Conservation (phyloP, 2,888 invertebrate species). For the Smittia sp. region DNA sequence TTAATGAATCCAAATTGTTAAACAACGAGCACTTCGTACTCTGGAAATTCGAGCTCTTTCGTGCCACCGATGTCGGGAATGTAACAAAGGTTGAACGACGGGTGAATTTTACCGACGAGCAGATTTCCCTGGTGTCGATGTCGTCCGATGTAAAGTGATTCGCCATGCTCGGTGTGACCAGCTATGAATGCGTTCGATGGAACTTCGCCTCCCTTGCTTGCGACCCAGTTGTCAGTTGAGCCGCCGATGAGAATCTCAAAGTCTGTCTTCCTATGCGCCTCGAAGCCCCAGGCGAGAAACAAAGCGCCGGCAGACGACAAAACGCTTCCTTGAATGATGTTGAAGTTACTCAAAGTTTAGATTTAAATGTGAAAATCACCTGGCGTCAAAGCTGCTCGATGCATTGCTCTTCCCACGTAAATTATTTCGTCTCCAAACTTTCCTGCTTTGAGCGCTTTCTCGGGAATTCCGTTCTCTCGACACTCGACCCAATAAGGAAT, state of each 20-base stretch:
- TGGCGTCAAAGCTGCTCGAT: background rate
- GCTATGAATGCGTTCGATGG: background rate
- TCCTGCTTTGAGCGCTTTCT: background rate
- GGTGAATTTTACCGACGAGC: slow-evolving; percentile 2
- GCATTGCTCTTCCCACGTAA: background rate
- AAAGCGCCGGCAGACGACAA: background rate
- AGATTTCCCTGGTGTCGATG: background rate
- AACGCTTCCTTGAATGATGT: background rate
- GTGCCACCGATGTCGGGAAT: background rate
- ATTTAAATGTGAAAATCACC: background rate
- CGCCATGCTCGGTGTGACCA: slow-evolving; percentile 1
- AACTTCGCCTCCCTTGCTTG: background rate
- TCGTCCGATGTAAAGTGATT: slow-evolving; percentile 6
- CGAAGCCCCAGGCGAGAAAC: background rate
- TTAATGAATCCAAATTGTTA: background rate
- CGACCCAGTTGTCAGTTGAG: background rate
- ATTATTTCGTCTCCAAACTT: background rate
- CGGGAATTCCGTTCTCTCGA: background rate
- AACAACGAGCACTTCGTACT: slow-evolving; percentile 9
- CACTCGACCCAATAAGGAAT: slow-evolving; percentile 19
- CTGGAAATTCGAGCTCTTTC: background rate
- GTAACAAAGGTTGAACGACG: background rate
- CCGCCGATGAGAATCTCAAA: background rate
- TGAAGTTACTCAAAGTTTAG: background rate
- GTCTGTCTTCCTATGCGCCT: background rate